Evolutionary conservation across 1,140 invertebrate genomes (phyloP), one percentile per base, ranked within the genome.

Genomic region (Macrostomum lignano): DNA sequence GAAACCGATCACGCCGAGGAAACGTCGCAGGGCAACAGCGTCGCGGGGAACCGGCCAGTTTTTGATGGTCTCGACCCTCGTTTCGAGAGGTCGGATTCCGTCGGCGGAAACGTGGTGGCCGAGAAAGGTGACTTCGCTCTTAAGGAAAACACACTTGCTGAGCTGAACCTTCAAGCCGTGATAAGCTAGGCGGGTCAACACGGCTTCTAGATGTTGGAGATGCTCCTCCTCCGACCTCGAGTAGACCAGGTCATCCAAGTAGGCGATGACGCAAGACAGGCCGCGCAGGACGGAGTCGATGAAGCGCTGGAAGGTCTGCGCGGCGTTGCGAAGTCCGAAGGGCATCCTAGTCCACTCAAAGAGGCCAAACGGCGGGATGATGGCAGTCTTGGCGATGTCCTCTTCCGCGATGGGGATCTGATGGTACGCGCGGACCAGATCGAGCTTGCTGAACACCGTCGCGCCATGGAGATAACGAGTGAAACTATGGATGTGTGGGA

Each of bases 231-330:
- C 33, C 15, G 1, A 17, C 13, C 22, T 26, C 13, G 28, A 36
- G 26, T 26, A 42, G 2, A 42, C 40, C 5, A 44, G 31, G 17
- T 44, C 42, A 33, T 42, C 42, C n/a, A 37, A 23, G 29, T 43
- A 42, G 14, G 36, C 28, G 17, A 19, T 39, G 10, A 33, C 26
- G 22, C 38, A 35, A 14, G 21, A 13, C 10, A 24, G 17, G 19
- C 37, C 38, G 31, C 23, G 23, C 17, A 40, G 17, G 7, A 40
- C 26, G 17, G 9, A 30, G 22, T 40, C 25, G 21, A 1, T 40
- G n/a, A 39, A 31, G 13, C 38, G 1, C 24, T 40, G 33, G 25
- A 40, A 40, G 13, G 38, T 14, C 17, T 40, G 38, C 9, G 38
- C 41, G 6, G 35, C 35, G 21, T 41, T 37, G 4, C 28, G 26